A percentile compares a stretch with the other conserved stretches of the same genome.
Evolutionary conservation across 1,140 invertebrate species (phyloP).

Genomic region (Caligus rogercresseyi): DNA sequence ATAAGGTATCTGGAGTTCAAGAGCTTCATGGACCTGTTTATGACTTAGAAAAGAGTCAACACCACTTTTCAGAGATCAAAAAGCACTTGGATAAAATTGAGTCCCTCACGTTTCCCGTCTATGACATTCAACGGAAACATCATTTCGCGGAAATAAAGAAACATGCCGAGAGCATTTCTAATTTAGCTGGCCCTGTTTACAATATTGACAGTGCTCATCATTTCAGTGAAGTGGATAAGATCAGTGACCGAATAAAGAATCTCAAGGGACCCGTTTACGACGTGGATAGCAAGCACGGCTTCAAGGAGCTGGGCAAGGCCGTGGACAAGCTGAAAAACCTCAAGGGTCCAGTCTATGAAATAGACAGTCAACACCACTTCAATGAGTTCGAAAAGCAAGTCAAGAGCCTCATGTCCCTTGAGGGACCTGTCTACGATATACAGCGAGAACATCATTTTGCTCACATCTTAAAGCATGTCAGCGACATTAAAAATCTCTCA

Average conservation of each 20-base stretch:
- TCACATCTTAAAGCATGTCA: background rate
- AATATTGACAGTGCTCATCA: conserved; percentile 5
- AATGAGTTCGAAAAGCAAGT: conserved; percentile 3
- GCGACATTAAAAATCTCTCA: background rate
- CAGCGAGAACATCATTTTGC: background rate
- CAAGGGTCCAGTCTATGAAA: background rate
- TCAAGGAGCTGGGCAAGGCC: background rate
- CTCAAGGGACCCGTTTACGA: conserved; percentile 10
- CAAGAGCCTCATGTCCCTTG: background rate
- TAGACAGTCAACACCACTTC: conserved; percentile 6
- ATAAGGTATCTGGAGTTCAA: conserved; percentile 3
- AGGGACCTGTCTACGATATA: conserved; percentile 6
- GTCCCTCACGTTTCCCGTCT: conserved; percentile 8
- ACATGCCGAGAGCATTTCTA: background rate
- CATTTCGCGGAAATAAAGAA: conserved; percentile 16
- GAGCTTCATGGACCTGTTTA: conserved; percentile 16
- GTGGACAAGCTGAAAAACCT: background rate
- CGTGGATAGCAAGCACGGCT: conserved; percentile 7
- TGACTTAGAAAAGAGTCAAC: background rate
- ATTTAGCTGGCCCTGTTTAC: conserved; percentile 10
- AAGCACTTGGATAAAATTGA: background rate
- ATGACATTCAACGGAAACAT: conserved; percentile 13
- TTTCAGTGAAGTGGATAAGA: conserved; percentile 14
- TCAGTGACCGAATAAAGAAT: conserved; percentile 5
- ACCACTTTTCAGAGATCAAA: conserved; percentile 9